Base-by-base conservation (phyloP, 2,888 invertebrate species). In the Noctua comes region DNA sequence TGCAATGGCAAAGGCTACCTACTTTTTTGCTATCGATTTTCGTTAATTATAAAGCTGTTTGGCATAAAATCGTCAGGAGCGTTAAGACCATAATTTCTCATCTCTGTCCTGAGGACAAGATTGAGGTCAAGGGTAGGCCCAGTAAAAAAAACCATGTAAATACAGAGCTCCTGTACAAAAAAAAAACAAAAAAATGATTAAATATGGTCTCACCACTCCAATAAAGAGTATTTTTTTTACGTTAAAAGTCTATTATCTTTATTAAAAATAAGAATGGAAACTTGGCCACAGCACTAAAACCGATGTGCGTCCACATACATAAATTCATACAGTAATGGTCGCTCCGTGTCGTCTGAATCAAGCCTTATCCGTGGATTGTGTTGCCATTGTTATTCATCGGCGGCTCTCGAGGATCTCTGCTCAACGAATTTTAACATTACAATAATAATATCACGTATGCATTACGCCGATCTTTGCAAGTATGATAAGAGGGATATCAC, bases 271-370 rank as follows among this genome's bases (percentile, higher is more conserved):
- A 75, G 66, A 70, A 48, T 54, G 64, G 73, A 72, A 73, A 71
- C 51, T 70, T 76, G 73, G 76, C 54, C 68, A 68, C 68, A 24
- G 43, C 72, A 77, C 79, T 80, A 78, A 86, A 86, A 87, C 85
- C 78, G 74, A 78, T 77, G 68, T 64, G 79, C 48, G 82, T 46
- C 57, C 68, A 85, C 91, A 95, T 96, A 94, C 96, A 96, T 96
- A 95, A 92, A 96, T 96, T 96, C 96, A 96, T 95, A 93, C 88
- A 82, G 93, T 96, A 95, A 96, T 96, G 95, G 95, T 83, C 73
- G 89, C 91, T 86, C 87, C 93, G 88, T 96, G 96, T 96, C 92
- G 82, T 86, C 88, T 88, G 91, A 91, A 90, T 89, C 91, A 89
- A 88, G 87, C 89, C 91, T 90, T 88, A 88, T 85, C 88, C 88